phyloP scores from a whole-genome alignment of 2,888 invertebrate species.

The Pterostichus madidus region DNA sequence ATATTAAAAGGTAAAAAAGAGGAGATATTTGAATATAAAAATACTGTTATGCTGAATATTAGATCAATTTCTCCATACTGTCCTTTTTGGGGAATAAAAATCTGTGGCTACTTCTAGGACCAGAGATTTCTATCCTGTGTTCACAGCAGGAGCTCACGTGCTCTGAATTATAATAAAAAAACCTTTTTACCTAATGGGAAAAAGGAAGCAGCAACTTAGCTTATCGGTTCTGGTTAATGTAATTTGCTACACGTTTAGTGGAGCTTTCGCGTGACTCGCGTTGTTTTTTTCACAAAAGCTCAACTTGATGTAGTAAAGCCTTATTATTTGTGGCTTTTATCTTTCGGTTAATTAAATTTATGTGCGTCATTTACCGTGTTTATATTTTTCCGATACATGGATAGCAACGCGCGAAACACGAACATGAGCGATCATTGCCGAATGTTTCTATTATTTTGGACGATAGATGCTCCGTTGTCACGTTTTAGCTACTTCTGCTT shows the following conservation, averaged over 20 bases:
- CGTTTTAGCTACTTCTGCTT: constrained; percentile 24
- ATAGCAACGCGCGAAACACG: constrained; percentile 46
- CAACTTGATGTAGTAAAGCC: constrained; percentile 70
- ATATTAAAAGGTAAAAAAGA: no score
- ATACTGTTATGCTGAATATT: no score
- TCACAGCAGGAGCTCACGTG: background rate
- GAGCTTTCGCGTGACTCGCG: constrained; percentile 76
- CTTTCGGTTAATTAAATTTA: constrained; percentile 70
- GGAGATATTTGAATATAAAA: no score
- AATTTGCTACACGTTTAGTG: constrained; percentile 77
- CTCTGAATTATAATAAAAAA: constrained; percentile 69
- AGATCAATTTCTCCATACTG: no score
- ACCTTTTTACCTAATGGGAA: constrained; percentile 77
- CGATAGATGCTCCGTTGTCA: constrained; percentile 18
- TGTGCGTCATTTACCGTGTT: constrained; percentile 63
- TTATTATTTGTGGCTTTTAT: constrained; percentile 77
- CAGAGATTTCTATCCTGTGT: background rate
- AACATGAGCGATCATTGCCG: constrained; percentile 40
- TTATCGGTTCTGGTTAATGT: constrained; percentile 73
- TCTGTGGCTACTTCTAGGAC: background rate
- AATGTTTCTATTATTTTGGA: constrained; percentile 54
- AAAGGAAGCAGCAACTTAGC: constrained; percentile 65
- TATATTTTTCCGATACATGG: constrained; percentile 64
- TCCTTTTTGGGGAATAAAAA: background rate
- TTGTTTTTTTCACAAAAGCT: constrained; percentile 72